phyloP scores from a whole-genome alignment of 2,888 invertebrate species.

The Torymus texanus region DNA sequence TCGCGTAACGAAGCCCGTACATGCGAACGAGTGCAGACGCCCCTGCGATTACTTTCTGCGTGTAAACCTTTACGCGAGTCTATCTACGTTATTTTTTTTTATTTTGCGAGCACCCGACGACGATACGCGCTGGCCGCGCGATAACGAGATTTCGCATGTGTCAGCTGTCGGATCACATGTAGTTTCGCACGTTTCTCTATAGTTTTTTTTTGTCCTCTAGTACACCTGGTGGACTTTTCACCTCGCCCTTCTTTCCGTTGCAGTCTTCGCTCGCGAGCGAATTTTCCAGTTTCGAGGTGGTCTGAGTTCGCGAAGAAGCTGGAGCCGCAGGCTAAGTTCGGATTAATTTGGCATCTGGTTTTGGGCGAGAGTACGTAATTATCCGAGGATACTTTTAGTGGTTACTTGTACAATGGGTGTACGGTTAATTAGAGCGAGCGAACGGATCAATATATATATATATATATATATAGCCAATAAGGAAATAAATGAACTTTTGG shows the following conservation, averaged over 20 bases:
- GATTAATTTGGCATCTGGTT: too few species aligned
- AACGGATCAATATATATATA: too few species aligned
- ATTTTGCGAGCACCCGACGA: background rate
- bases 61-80: constrained; percentile 19
- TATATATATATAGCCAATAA: too few species aligned
- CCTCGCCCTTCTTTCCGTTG: constrained; percentile 15
- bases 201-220: constrained; percentile 28
- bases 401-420: too few species aligned
- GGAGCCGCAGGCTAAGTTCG: too few species aligned
- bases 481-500: too few species aligned
- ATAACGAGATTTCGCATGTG: constrained; percentile 56
- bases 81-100: constrained; percentile 3
- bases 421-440: too few species aligned
- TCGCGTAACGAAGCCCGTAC: constrained; percentile 39
- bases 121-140: constrained; percentile 22
- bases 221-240: constrained; percentile 29
- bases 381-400: too few species aligned
- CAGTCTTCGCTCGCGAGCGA: background rate
- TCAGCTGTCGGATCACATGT: constrained; percentile 50
- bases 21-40: too few species aligned
- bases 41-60: constrained; percentile 44
- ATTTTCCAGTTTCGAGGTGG: too few species aligned
- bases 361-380: too few species aligned
- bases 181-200: constrained; percentile 45
- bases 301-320: too few species aligned